Evolutionary conservation across 2,888 invertebrate genomes (phyloP), one percentile per base, ranked within the genome.

Genomic region (Conus canariensis): DNA sequence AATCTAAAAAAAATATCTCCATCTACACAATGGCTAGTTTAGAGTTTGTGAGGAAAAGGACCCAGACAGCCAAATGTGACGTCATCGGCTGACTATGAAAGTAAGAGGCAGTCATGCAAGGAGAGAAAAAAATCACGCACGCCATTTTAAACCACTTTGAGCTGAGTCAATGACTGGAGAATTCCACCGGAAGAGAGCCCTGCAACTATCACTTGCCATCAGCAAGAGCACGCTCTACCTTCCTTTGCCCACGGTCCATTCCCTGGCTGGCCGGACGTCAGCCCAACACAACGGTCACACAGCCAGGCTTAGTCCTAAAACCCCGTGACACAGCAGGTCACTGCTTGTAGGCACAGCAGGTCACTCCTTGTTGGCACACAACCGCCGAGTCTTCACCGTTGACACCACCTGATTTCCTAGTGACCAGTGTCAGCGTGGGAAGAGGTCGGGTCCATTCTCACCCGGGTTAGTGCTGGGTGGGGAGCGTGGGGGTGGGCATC

Each of bases 391-490:
- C 45, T 45, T 45, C 3, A 4, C 45, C 45, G 45, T 45, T 45
- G 45, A 77, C 25, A 30, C 30, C 12, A 25, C 12, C 64, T 10
- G 25, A n/a, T n/a, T 22, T 74, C n/a, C 22, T 10, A 22, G n/a
- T 74, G 74, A 6, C n/a, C 74, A 30, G 30, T 6, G 16, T 45
- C 12, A 25, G 4, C 10, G 9, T 16, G 77, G 6, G 9, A 30
- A 80, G 12, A 30, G 30, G 25, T 45, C 30, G 30, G 14, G 30
- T 30, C 25, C 30, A 22, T 12, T 80, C 12, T 25, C 30, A 25
- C 1, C 30, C 10, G 45, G 19, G 74, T 89, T 89, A 89, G 58
- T 89, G 89, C 59, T 64, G 85, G 45, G 58, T 85, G 85, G 85
- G 89, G 56, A 85, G 85, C 56, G 85, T 25, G 59, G 89, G 67